Conservation (phyloP, 1,140 invertebrate genomes). For the Phthorimaea operculella region DNA sequence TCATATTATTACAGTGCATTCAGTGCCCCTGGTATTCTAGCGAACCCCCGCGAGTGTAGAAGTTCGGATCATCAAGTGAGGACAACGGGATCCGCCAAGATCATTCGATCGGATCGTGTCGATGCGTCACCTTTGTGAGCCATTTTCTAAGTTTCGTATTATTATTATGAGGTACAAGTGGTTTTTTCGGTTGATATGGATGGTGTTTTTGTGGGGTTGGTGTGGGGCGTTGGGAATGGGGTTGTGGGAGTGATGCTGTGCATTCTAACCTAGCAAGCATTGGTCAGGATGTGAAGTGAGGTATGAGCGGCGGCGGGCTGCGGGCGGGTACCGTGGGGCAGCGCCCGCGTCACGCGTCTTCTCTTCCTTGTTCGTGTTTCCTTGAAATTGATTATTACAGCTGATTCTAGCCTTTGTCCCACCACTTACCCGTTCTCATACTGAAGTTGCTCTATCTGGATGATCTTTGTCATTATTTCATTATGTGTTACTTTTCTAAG, state of each 20-base stretch:
- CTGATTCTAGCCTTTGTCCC: too few species aligned
- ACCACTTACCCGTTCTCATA: too few species aligned
- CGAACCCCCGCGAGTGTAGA: constrained; percentile 15
- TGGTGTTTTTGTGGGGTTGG: not conserved
- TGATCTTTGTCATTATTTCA: too few species aligned
- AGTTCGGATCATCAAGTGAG: constrained; percentile 5
- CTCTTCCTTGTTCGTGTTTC: too few species aligned
- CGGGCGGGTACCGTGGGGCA: too few species aligned
- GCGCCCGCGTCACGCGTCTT: too few species aligned
- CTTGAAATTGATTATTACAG: too few species aligned
- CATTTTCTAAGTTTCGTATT: constrained; percentile 54
- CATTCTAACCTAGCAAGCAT: constrained; percentile 37
- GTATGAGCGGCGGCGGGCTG: not conserved
- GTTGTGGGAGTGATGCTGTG: constrained; percentile 16
- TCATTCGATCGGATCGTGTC: constrained; percentile 62
- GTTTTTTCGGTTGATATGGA: constrained; percentile 15
- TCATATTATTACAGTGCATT: constrained; percentile 44
- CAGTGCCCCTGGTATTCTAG: constrained; percentile 26
- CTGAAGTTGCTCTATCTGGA: too few species aligned
- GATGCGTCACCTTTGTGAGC: constrained; percentile 67
- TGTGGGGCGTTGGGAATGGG: not conserved
- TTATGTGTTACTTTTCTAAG: too few species aligned
- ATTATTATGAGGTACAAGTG: constrained; percentile 33
- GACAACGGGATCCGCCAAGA: constrained; percentile 31
- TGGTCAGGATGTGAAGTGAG: constrained; percentile 14